These are phyloP conservation scores for Cardiocondyla obscurior DNA, from an alignment of 1,140 invertebrate species.

Conservation along the genomic window DNA sequence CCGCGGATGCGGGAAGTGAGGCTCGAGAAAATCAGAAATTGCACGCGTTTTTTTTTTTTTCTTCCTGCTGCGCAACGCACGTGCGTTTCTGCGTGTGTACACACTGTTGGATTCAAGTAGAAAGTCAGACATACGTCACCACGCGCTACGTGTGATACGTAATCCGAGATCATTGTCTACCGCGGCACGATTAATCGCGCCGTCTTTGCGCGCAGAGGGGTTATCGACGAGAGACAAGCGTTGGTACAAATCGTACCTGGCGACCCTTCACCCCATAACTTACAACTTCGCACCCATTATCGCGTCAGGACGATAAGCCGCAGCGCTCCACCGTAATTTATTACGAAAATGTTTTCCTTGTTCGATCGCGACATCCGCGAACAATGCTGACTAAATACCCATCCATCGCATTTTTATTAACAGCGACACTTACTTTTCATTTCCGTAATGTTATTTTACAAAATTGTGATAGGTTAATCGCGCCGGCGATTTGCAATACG, in stretches of 20 bases:
- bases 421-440: neutral
- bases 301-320: slow-evolving; percentile 57
- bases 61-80: neutral
- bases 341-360: slow-evolving; percentile 49
- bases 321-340: slow-evolving; percentile 54
- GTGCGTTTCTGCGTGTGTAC: neutral
- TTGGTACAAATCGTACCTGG: slow-evolving; percentile 63
- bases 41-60: no score
- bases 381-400: neutral
- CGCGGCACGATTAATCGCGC: slow-evolving; percentile 58
- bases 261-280: slow-evolving; percentile 52
- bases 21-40: slow-evolving; percentile 10
- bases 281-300: slow-evolving; percentile 50
- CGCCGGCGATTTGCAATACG: no score
- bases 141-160: slow-evolving; percentile 1
- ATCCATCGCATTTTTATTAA: neutral
- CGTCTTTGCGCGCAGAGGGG: slow-evolving; percentile 41
- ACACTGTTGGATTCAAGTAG: slow-evolving; percentile 19
- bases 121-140: slow-evolving; percentile 1
- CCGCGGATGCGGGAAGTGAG: neutral
- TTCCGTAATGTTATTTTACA: neutral
- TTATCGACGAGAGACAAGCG: slow-evolving; percentile 67
- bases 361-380: slow-evolving; percentile 10
- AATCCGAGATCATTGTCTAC: slow-evolving; percentile 65
- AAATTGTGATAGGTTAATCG: neutral